These are phyloP conservation scores for Caretta caretta DNA, from an alignment of 2,113 vertebrate genomes.

Conservation along the genomic window DNA sequence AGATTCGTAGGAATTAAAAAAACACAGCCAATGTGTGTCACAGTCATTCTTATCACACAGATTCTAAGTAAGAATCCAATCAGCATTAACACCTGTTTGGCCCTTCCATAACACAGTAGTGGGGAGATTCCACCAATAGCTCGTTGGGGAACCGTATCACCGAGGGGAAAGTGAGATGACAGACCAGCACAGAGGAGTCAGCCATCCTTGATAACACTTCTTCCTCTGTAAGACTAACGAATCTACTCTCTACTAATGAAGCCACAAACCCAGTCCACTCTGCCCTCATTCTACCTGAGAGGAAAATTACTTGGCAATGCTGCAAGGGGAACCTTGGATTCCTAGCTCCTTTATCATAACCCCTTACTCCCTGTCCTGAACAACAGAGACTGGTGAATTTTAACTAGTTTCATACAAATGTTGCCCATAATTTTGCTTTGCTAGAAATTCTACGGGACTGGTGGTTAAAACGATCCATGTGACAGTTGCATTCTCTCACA, in stretches of 20 bases:
- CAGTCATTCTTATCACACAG: not conserved
- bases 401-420: not conserved
- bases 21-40: not conserved
- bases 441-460: not conserved
- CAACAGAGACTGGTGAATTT: not conserved
- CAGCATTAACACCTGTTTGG: not conserved
- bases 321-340: not conserved
- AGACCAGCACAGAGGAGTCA: not conserved
- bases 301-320: not conserved
- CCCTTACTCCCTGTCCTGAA: not conserved
- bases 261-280: not conserved
- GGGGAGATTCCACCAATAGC: not conserved
- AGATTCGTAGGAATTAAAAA: not conserved
- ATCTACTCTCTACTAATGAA: not conserved
- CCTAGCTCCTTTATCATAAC: not conserved
- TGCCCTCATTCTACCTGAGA: not conserved
- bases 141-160: not conserved
- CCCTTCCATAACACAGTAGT: not conserved
- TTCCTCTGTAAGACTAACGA: not conserved
- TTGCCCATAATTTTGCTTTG: not conserved
- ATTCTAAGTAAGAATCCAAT: not conserved
- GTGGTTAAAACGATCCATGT: not conserved
- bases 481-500: not conserved
- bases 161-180: not conserved
- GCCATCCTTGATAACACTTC: not conserved